Evolutionary conservation across 2,888 invertebrate species (phyloP).

Genomic region (Pachymerium ferrugineum): DNA sequence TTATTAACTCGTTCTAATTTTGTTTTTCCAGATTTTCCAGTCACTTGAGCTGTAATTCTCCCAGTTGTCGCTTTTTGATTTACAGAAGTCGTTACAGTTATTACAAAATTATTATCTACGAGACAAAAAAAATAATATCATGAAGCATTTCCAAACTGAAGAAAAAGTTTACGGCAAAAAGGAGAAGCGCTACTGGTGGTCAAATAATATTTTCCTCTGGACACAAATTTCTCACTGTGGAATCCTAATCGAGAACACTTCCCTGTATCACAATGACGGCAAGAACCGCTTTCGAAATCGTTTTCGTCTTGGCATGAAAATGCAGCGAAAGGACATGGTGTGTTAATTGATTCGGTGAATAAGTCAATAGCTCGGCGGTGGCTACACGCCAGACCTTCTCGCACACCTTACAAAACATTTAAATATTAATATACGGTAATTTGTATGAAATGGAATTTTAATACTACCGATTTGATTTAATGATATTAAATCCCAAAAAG

Average conservation of each 20-base stretch:
- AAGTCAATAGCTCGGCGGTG: not conserved
- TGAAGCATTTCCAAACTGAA: not conserved
- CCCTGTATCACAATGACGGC: not conserved
- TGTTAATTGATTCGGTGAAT: constrained; percentile 20
- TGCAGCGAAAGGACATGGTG: not conserved
- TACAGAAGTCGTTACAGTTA: not conserved
- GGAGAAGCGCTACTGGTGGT: not conserved
- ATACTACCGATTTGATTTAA: not conserved
- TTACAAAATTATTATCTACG: not conserved
- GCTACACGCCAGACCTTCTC: not conserved
- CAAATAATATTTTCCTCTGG: constrained; percentile 4
- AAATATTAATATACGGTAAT: not conserved
- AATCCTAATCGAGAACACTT: constrained; percentile 1
- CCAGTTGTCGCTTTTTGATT: not conserved
- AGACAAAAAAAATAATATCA: not conserved
- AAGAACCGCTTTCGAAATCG: not conserved
- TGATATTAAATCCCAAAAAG: not conserved
- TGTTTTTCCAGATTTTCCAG: not conserved
- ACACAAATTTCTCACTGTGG: not conserved
- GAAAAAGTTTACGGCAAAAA: constrained; percentile 9
- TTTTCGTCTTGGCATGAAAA: not conserved
- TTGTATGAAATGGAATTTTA: not conserved
- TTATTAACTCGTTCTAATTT: not conserved
- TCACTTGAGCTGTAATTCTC: not conserved
- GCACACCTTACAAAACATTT: not conserved